Base-by-base conservation (phyloP, 2,888 invertebrate species). In the Caradrina clavipalpis region DNA sequence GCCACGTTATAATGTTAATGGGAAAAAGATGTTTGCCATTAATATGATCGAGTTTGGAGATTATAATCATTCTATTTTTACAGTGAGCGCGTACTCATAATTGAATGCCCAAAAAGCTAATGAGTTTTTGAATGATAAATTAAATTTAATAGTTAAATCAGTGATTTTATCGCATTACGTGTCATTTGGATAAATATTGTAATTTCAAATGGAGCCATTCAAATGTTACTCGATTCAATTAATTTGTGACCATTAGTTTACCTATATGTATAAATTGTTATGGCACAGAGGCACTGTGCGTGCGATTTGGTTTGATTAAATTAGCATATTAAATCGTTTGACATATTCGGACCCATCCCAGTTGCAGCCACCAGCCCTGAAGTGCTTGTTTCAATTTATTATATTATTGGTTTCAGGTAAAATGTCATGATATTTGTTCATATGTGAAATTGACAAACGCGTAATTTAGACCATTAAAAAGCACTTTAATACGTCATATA, bases 231-330 rank as follows among this genome's bases (percentile, higher is more conserved):
- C 47, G 26, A 65, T 65, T 26, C 39, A 65, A 73, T 74, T 65
- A 58, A 58, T 61, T 61, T 54, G 21, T 26, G 19, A 21, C 31
- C 45, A 79, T 74, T 79, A 65, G 60, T 74, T 60, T 49, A 55
- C 50, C 31, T 22, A 69, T 76, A n/a, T n/a, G n/a, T n/a, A 69
- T 76, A 69, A 69, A 80, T 62, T 76, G 67, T 51, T 5, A 45
- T 17, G 45, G 45, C 45, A 61, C 49, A 56, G 15, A 31, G 51
- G 69, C 59, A 51, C 60, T 80, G 11, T 75, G 76, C 63, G 54
- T 77, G 59, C 63, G 63, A 79, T 83, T 83, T 76, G 77, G 71
- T 81, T 78, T 76, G 68, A 76, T 81, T 76, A 76, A 78, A 81
- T 83, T 83, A 81, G 51, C 80, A 81, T 84, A 83, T 77, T 75